Evolutionary conservation across 2,797 vertebrate genomes (phyloP).

Genomic region (Hemitrygon akajei): DNA sequence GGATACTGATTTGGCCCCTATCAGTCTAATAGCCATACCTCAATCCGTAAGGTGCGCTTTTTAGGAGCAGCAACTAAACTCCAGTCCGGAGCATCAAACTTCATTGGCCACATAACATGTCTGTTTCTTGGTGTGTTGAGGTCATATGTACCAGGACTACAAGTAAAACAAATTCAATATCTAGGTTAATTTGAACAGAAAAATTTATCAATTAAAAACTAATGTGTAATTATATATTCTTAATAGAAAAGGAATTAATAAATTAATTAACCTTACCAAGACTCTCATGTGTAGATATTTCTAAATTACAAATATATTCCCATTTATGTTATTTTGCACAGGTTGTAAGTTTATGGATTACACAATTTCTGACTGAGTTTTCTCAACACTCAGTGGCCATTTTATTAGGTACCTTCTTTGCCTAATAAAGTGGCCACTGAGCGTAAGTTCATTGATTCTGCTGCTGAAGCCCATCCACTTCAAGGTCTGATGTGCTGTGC

Average conservation of each 20-base stretch:
- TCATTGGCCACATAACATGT: conserved; percentile 75
- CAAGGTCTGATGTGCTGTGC: too few relatives aligned
- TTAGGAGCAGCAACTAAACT: conserved; percentile 53
- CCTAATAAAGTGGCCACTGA: too few relatives aligned
- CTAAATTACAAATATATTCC: not conserved
- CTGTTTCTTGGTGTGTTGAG: conserved; percentile 41
- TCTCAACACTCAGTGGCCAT: too few relatives aligned
- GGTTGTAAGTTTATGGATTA: not conserved
- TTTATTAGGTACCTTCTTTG: too few relatives aligned
- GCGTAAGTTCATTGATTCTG: too few relatives aligned
- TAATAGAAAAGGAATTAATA: too few relatives aligned
- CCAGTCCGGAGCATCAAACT: conserved; percentile 79
- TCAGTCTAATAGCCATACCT: conserved; percentile 51
- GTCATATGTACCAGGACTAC: conserved; percentile 68
- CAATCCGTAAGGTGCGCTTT: conserved; percentile 58
- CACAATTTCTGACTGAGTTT: not conserved
- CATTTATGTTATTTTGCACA: not conserved
- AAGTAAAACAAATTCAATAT: conserved; percentile 37
- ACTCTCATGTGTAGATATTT: not conserved
- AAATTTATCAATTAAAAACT: not conserved
- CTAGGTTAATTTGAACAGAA: not conserved
- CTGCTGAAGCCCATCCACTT: too few relatives aligned
- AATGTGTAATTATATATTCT: not conserved
- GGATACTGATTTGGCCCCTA: not conserved
- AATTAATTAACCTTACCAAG: not conserved